Evolutionary conservation across 2,113 vertebrate genomes (phyloP).

Genomic region (Micronycteris hirsuta): DNA sequence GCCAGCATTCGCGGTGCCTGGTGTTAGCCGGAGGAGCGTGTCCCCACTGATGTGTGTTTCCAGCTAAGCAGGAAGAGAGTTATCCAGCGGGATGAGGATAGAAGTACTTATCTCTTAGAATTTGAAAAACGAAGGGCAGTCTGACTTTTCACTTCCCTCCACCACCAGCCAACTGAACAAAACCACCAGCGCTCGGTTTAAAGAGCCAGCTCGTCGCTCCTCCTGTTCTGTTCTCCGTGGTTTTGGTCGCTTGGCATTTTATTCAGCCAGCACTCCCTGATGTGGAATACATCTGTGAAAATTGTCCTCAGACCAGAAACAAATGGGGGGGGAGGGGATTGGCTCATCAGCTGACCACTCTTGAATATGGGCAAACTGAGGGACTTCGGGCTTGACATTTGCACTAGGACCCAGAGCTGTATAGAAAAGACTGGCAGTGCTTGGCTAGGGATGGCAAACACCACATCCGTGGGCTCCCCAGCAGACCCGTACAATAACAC

Average conservation of each 20-base stretch:
- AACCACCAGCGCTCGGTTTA: not conserved
- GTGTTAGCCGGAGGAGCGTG: fast-evolving
- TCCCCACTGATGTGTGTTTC: not conserved
- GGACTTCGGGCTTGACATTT: not conserved
- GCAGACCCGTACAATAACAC: fast-evolving
- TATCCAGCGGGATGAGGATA: too few relatives aligned
- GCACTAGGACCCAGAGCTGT: not conserved
- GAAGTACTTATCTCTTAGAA: not conserved
- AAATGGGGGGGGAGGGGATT: not conserved
- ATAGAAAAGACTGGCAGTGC: too few relatives aligned
- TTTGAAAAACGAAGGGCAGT: not conserved
- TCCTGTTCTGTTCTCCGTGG: fast-evolving
- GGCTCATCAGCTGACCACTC: not conserved
- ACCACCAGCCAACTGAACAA: not conserved
- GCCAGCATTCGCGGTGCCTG: too few relatives aligned
- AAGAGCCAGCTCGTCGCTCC: fast-evolving
- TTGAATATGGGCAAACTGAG: not conserved
- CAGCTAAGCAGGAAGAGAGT: fast-evolving
- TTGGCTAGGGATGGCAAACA: not conserved
- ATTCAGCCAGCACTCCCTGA: not conserved
- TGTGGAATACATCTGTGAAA: not conserved
- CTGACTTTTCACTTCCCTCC: not conserved
- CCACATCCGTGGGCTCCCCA: not conserved
- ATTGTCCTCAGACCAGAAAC: not conserved
- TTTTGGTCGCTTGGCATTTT: not conserved